phyloP scores from a whole-genome alignment of 2,113 vertebrate species.

The Crotalus helleri region DNA sequence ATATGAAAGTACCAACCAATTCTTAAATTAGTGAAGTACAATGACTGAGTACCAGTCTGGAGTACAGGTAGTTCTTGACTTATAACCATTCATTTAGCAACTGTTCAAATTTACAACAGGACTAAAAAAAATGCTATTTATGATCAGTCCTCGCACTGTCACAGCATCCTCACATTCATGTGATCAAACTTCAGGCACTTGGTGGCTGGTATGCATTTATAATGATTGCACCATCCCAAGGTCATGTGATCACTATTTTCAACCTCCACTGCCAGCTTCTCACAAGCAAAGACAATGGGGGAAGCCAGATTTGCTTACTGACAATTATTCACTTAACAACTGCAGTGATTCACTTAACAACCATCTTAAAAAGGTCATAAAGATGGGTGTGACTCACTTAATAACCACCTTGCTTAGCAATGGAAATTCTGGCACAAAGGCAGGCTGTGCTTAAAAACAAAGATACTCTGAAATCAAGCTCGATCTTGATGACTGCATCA shows the following conservation, averaged over 20 bases:
- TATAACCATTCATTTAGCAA: neutral
- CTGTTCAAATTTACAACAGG: neutral
- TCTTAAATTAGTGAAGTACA: neutral
- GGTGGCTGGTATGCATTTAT: neutral
- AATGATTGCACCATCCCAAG: neutral
- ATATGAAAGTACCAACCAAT: neutral
- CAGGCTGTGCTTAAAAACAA: neutral
- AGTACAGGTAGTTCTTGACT: neutral
- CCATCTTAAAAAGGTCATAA: neutral
- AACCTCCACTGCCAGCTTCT: neutral
- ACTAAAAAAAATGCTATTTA: neutral
- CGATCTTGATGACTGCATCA: neutral
- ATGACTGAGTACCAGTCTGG: neutral
- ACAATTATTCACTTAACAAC: neutral
- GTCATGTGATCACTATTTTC: neutral
- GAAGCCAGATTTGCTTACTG: neutral
- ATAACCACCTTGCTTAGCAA: neutral
- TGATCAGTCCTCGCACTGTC: neutral
- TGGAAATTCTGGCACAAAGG: neutral
- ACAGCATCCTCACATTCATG: neutral
- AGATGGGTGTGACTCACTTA: no score
- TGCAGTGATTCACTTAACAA: neutral
- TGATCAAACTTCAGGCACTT: neutral
- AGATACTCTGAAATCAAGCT: neutral
- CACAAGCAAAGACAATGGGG: no score